Percentiles rank a stretch among this genome's conserved stretches.
Conservation (phyloP, 2,113 vertebrate genomes). For the Salvator merianae region DNA sequence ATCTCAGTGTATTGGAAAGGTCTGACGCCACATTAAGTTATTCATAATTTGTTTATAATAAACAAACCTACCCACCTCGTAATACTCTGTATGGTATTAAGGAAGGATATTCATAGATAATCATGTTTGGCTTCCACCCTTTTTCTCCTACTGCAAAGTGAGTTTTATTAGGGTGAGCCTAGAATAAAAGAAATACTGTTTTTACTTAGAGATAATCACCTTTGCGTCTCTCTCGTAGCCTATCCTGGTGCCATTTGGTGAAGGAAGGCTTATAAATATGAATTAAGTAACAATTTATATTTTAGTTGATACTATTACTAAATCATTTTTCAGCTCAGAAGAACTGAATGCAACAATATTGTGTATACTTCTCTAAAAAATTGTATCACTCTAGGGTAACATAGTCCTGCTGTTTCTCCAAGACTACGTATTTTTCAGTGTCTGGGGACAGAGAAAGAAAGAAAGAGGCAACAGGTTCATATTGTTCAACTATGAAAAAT, state of each 20-base stretch:
- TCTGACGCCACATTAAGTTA: too few relatives aligned
- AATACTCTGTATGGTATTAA: constrained; percentile 84
- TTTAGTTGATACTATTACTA: too few relatives aligned
- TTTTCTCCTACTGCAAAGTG: constrained; percentile 90
- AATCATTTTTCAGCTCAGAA: too few relatives aligned
- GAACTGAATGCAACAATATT: background rate
- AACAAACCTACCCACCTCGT: constrained; percentile 73
- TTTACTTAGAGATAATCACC: constrained; percentile 33
- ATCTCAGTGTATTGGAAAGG: too few relatives aligned
- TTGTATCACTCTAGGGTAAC: background rate
- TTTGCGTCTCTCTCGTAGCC: constrained; percentile 9
- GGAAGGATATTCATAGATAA: constrained; percentile 90
- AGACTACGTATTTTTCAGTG: too few relatives aligned
- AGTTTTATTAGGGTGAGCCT: constrained; percentile 83
- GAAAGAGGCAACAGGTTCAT: too few relatives aligned
- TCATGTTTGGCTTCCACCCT: constrained; percentile 82
- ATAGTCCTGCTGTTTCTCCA: background rate
- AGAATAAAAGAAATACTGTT: constrained; percentile 56
- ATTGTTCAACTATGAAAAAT: background rate
- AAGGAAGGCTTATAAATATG: too few relatives aligned
- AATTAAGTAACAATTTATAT: too few relatives aligned
- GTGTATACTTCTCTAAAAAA: background rate
- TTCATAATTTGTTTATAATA: too few relatives aligned
- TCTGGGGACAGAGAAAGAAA: background rate
- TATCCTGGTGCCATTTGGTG: too few relatives aligned